A percentile compares a stretch with the other conserved stretches of the same genome.
Evolutionary conservation across 2,888 invertebrate species (phyloP).

Genomic region (Adelognathus sp.): DNA sequence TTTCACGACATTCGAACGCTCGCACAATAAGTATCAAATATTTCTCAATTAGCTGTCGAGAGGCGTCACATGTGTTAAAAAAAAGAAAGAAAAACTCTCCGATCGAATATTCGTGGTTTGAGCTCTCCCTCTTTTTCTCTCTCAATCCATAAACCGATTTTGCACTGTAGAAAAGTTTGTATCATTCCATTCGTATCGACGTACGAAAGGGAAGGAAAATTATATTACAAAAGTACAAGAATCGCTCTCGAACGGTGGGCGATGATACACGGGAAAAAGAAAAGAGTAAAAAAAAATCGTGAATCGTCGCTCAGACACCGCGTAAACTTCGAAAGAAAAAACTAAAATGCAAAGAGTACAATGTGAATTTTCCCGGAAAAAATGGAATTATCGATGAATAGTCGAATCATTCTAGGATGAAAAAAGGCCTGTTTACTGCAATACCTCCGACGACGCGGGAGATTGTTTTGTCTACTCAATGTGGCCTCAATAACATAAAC

Average conservation of each 20-base stretch:
- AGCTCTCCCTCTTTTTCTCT: background rate
- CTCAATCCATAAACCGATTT: background rate
- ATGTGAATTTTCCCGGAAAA: no score
- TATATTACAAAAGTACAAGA: constrained; percentile 40
- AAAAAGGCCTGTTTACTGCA: no score
- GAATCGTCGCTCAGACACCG: no score
- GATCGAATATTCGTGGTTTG: background rate
- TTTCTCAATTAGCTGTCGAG: constrained; percentile 11
- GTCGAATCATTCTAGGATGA: no score
- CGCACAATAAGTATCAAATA: background rate
- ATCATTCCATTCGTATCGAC: background rate
- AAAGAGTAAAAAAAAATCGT: constrained; percentile 5
- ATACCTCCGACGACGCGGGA: no score
- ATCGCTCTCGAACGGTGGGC: no score
- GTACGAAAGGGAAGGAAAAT: background rate
- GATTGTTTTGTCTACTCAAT: background rate
- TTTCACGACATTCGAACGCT: constrained; percentile 3
- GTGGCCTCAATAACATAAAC: no score
- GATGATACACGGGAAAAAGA: no score
- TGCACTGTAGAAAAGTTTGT: background rate
- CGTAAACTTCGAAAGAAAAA: background rate
- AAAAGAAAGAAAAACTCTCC: background rate
- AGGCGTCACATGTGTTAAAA: background rate
- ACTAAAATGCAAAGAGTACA: no score
- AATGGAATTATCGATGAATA: no score